These are phyloP conservation scores for Troides oblongomaculatus DNA, from an alignment of 2,888 invertebrate genomes.

Conservation along the genomic window DNA sequence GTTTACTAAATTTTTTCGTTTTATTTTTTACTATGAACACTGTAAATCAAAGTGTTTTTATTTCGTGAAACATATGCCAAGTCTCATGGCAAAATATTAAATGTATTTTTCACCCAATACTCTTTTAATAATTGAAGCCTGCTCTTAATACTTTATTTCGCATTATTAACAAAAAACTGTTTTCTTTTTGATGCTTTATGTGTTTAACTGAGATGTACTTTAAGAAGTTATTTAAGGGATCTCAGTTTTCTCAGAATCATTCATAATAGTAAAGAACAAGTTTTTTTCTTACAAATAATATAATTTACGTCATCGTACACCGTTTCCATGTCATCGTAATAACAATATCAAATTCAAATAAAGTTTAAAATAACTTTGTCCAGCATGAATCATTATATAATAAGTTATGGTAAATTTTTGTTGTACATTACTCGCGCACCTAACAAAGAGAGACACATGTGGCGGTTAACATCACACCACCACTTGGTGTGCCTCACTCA, in stretches of 20 bases:
- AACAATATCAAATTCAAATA: constrained; percentile 30
- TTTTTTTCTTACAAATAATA: constrained; percentile 42
- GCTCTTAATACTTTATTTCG: constrained; percentile 66
- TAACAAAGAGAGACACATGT: constrained; percentile 65
- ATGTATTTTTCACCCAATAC: constrained; percentile 81
- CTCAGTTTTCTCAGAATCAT: constrained; percentile 45
- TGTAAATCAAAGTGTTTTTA: constrained; percentile 53
- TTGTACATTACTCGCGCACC: constrained; percentile 49
- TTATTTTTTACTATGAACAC: constrained; percentile 47
- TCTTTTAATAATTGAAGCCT: constrained; percentile 71
- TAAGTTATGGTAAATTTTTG: constrained; percentile 53
- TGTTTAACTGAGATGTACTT: constrained; percentile 46
- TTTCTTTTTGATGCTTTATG: constrained; percentile 62
- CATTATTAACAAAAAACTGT: constrained; percentile 68
- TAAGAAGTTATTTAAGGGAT: constrained; percentile 10
- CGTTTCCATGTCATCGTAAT: constrained; percentile 29
- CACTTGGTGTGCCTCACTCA: constrained; percentile 56
- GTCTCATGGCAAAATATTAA: constrained; percentile 64
- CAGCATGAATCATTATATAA: constrained; percentile 68
- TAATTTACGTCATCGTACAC: constrained; percentile 6
- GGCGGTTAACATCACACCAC: constrained; percentile 47
- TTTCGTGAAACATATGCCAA: constrained; percentile 57
- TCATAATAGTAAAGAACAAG: constrained; percentile 31
- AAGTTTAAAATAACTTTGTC: constrained; percentile 64
- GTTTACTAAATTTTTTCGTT: constrained; percentile 69